Evolutionary conservation across 2,113 vertebrate species (phyloP).

Genomic region (Perognathus longimembris): DNA sequence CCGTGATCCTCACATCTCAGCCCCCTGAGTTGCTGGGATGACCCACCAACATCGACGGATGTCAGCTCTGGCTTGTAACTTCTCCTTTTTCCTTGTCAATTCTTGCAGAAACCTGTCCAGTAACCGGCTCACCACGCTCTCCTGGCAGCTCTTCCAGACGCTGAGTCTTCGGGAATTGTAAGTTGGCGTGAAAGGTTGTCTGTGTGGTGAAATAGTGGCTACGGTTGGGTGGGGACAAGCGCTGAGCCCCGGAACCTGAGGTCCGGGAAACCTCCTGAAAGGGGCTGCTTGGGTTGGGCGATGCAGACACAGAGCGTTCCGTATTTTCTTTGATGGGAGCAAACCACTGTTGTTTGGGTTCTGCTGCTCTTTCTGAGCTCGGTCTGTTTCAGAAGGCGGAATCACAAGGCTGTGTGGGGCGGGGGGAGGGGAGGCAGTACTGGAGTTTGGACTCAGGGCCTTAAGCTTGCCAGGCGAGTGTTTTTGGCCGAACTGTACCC

Average conservation of each 20-base stretch:
- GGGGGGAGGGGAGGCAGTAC: too few species aligned
- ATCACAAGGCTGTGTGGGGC: too few species aligned
- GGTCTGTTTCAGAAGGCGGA: not conserved
- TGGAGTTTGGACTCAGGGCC: too few species aligned
- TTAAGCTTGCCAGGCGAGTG: too few species aligned
- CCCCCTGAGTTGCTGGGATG: too few species aligned
- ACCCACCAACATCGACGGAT: not conserved
- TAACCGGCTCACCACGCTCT: conserved; percentile 96
- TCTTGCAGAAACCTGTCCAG: conserved; percentile 96
- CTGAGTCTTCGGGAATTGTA: conserved; percentile 97
- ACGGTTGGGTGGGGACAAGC: not conserved
- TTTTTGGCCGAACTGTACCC: too few species aligned
- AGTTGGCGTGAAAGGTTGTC: conserved; percentile 85
- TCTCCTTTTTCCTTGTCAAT: conserved; percentile 54
- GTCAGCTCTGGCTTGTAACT: conserved; percentile 53
- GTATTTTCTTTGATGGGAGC: not conserved
- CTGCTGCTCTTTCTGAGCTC: not conserved
- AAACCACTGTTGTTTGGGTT: not conserved
- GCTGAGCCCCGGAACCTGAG: not conserved
- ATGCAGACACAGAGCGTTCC: not conserved
- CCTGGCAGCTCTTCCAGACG: conserved; percentile 98
- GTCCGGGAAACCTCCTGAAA: not conserved
- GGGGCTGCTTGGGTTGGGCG: not conserved
- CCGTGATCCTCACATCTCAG: too few species aligned
- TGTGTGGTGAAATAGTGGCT: not conserved